Evolutionary conservation across 2,113 vertebrate genomes (phyloP).

Genomic region (Noctilio leporinus): DNA sequence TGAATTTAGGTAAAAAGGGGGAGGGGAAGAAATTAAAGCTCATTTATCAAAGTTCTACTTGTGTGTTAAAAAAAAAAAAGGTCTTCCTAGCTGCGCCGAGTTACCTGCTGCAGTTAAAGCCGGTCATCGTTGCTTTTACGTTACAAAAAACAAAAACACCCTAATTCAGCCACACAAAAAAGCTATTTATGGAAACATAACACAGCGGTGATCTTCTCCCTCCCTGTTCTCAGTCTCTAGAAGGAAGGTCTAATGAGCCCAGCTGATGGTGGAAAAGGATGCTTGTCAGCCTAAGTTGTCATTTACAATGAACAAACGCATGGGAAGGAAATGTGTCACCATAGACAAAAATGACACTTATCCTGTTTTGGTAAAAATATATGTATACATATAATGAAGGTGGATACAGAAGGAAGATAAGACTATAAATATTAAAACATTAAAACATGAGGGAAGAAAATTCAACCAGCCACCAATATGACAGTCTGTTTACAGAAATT

Average conservation of each 20-base stretch:
- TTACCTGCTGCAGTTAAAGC: background rate
- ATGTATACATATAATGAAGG: background rate
- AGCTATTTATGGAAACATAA: background rate
- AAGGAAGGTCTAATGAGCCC: background rate
- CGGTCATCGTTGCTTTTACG: background rate
- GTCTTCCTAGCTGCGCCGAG: background rate
- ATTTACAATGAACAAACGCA: conserved; percentile 36
- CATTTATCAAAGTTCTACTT: background rate
- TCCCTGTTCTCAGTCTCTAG: background rate
- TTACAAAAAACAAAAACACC: background rate
- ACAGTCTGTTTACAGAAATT: conserved; percentile 4
- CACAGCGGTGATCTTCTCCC: background rate
- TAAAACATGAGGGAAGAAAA: background rate
- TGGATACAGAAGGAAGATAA: background rate
- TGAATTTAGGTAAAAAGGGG: background rate
- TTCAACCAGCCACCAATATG: background rate
- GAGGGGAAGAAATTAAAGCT: background rate
- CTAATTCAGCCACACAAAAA: background rate
- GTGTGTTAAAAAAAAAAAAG: background rate
- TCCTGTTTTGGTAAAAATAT: background rate
- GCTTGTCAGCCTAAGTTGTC: background rate
- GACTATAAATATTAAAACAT: conserved; percentile 22
- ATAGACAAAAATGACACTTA: background rate
- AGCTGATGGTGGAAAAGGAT: background rate
- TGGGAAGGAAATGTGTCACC: background rate